These are phyloP conservation scores for Sorex fumeus DNA, from an alignment of 2,113 vertebrate genomes.

Conservation along the genomic window DNA sequence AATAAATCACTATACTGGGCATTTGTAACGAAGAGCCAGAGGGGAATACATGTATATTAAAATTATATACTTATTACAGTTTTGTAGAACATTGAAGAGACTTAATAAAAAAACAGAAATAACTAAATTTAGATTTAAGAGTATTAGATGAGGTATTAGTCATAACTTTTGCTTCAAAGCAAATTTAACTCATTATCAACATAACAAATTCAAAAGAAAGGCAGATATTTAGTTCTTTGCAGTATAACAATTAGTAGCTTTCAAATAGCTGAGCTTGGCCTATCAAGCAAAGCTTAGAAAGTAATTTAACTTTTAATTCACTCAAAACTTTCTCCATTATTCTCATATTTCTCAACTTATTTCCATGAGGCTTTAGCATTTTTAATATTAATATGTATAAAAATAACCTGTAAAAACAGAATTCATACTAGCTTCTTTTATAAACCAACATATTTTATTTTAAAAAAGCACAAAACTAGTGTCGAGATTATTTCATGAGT, in stretches of 20 bases:
- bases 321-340: slow-evolving; percentile 28
- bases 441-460: slow-evolving; percentile 50
- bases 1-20: not conserved
- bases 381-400: slow-evolving; percentile 41
- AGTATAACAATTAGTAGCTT: slow-evolving; percentile 41
- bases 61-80: not conserved
- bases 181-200: slow-evolving; percentile 55
- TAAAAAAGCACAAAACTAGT: slow-evolving; percentile 28
- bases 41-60: not conserved
- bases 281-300: slow-evolving; percentile 47
- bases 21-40: not conserved
- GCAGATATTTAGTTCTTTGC: not conserved
- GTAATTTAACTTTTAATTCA: slow-evolving; percentile 56
- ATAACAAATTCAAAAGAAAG: slow-evolving; percentile 57
- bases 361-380: slow-evolving; percentile 35
- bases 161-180: slow-evolving; percentile 35
- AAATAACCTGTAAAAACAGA: slow-evolving; percentile 48
- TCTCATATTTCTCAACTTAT: not conserved
- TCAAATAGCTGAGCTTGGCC: not conserved
- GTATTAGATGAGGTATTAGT: not conserved
- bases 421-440: slow-evolving; percentile 33
- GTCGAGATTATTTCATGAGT: slow-evolving; percentile 54
- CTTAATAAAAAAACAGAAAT: not conserved
- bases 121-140: slow-evolving; percentile 20
- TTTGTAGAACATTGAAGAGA: slow-evolving; percentile 21